A percentile compares a stretch with the other conserved stretches of the same genome.
phyloP scores from a whole-genome alignment of 2,113 vertebrate genomes.

The Sturnira hondurensis region DNA sequence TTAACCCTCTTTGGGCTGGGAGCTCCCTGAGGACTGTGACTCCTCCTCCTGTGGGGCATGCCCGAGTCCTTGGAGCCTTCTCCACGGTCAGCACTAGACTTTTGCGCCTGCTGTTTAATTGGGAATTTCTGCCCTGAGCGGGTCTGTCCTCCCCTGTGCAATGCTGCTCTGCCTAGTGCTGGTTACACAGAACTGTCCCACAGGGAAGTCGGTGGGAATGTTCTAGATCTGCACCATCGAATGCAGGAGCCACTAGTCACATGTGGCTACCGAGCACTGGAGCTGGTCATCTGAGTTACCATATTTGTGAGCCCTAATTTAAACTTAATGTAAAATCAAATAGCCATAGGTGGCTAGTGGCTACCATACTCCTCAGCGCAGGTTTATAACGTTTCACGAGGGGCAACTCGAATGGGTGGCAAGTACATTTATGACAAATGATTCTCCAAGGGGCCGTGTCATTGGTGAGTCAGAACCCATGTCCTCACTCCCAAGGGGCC shows the following conservation, averaged over 20 bases:
- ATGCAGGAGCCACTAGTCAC: not conserved
- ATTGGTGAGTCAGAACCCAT: not conserved
- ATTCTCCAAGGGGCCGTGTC: not conserved
- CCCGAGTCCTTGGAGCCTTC: not conserved
- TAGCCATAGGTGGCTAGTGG: not conserved
- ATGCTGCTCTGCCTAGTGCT: not conserved
- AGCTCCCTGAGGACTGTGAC: not conserved
- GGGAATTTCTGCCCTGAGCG: conserved; percentile 15
- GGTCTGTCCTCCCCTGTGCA: not conserved
- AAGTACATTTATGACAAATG: not conserved
- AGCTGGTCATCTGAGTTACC: not conserved
- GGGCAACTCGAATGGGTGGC: not conserved
- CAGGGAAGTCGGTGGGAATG: not conserved
- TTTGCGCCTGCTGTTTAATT: not conserved
- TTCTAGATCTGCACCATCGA: not conserved
- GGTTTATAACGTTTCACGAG: not conserved
- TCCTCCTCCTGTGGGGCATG: not conserved
- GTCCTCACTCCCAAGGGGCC: not conserved
- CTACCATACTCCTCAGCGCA: not conserved
- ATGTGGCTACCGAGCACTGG: not conserved
- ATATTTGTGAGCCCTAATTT: not conserved
- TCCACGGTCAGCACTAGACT: not conserved
- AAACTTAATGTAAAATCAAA: not conserved
- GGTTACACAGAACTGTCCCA: not conserved
- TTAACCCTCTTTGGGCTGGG: conserved; percentile 50